Evolutionary conservation across 2,113 vertebrate species (phyloP), one percentile per base, ranked within the genome.

Genomic region (Perccottus glenii): DNA sequence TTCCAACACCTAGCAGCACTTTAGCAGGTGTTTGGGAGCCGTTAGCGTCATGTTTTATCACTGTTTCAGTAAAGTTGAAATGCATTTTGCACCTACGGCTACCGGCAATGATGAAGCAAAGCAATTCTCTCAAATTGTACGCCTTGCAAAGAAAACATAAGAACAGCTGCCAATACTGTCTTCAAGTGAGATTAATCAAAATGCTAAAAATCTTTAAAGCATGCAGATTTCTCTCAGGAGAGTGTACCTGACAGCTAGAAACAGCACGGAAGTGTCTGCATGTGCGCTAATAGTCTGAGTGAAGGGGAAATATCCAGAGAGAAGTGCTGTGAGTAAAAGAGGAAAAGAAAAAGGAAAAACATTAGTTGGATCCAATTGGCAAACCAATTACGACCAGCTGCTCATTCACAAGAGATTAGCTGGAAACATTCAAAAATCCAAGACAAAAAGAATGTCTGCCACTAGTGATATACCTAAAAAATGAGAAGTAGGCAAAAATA

Each of bases 331-430:
- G 16, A 45, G 70, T 9, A 14, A 68, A 33, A 47, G 49, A 53
- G 9, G 43, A 49, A 64, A 11, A 47, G 14, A 74, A 27, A 38
- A 42, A 14, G 6, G 36, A 68, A 76, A 77, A 68, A 49, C 50
- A 27, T 15, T 0, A 5, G 38, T 72, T 67, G 69, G 69, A 65
- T 70, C 57, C 52, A 50, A 67, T 11, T 9, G 51, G 47, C 5
- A 2, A 36, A 77, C 14, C 73, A 81, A 79, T 85, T 77, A 80
- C 59, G 45, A 32, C 49, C 81, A 83, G 77, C 70, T 84, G 79
- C 52, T 61, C 9, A 12, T 46, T 16, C 38, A 16, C n/a, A 60
- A 55, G 42, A 64, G 63, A 40, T 51, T 55, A 61, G 46, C 50
- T 40, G 19, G 70, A 76, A 64, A 64, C 35, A 51, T 62, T 76